Evolutionary conservation across 2,888 invertebrate species (phyloP).

Genomic region (Coleophora deauratella): DNA sequence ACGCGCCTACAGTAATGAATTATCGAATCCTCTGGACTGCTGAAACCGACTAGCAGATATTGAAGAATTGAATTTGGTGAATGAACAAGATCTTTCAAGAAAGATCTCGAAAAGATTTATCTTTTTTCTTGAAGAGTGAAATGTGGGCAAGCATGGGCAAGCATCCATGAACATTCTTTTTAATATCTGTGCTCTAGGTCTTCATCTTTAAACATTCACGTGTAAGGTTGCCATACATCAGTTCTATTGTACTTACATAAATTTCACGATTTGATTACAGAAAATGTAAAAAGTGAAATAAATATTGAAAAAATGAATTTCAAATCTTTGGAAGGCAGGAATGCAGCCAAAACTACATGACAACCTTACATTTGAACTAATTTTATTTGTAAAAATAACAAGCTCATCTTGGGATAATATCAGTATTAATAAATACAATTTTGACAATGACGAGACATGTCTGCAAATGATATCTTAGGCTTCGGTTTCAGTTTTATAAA

Average conservation of each 20-base stretch:
- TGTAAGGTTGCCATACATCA: slow-evolving; percentile 58
- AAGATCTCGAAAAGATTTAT: no score
- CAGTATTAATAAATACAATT: no score
- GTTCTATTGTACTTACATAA: slow-evolving; percentile 1
- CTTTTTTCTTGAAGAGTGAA: no score
- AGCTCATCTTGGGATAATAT: no score
- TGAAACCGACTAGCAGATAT: slow-evolving; percentile 37
- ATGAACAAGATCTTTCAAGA: no score
- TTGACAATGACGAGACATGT: slow-evolving; percentile 10
- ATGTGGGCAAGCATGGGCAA: no score
- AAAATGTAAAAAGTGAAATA: not conserved
- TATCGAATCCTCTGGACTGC: slow-evolving; percentile 47
- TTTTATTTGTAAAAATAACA: no score
- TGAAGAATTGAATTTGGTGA: slow-evolving; percentile 36
- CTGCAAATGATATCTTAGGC: slow-evolving; percentile 5
- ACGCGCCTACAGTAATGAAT: slow-evolving; percentile 35
- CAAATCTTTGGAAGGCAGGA: no score
- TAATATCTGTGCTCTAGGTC: not conserved
- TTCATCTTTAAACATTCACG: slow-evolving; percentile 42
- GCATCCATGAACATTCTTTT: slow-evolving; percentile 8
- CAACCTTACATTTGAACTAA: slow-evolving; percentile 45
- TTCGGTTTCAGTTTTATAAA: slow-evolving; percentile 40
- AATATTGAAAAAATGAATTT: not conserved
- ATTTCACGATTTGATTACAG: not conserved
- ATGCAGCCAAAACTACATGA: slow-evolving; percentile 27